A percentile compares a stretch with the other conserved stretches of the same genome.
These are phyloP conservation scores for Elgaria multicarinata DNA, from an alignment of 2,113 vertebrate genomes.

Conservation along the genomic window DNA sequence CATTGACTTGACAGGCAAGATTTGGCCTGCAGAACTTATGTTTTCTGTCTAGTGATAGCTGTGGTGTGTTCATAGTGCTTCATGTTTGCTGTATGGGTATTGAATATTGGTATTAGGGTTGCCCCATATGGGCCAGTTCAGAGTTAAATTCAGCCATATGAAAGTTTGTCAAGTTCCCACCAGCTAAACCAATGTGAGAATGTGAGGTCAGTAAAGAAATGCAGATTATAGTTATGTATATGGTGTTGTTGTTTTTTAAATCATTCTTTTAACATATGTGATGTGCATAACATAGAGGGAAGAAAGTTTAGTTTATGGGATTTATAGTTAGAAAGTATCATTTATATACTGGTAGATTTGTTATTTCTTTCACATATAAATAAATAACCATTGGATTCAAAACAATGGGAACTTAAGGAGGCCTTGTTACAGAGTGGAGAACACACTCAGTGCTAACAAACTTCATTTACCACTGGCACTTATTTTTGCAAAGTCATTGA, in stretches of 20 bases:
- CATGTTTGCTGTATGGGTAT: background rate
- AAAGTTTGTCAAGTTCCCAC: background rate
- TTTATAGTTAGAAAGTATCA: constrained; percentile 13
- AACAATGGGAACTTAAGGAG: background rate
- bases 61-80: background rate
- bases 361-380: constrained; percentile 26
- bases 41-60: background rate
- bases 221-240: background rate
- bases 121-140: background rate
- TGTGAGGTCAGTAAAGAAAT: constrained; percentile 18
- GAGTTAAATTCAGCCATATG: background rate
- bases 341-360: constrained; percentile 33
- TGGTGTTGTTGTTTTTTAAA: background rate
- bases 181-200: constrained; percentile 14
- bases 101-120: background rate
- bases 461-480: constrained; percentile 9
- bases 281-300: background rate
- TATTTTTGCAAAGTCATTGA: constrained; percentile 30
- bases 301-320: constrained; percentile 41
- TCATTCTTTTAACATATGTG: background rate
- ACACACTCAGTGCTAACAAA: background rate
- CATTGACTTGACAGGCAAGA: background rate
- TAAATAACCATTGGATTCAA: background rate
- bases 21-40: too few species aligned
- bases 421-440: background rate